These are phyloP conservation scores for Shinisaurus crocodilurus DNA, from an alignment of 2,113 vertebrate species.

Conservation along the genomic window DNA sequence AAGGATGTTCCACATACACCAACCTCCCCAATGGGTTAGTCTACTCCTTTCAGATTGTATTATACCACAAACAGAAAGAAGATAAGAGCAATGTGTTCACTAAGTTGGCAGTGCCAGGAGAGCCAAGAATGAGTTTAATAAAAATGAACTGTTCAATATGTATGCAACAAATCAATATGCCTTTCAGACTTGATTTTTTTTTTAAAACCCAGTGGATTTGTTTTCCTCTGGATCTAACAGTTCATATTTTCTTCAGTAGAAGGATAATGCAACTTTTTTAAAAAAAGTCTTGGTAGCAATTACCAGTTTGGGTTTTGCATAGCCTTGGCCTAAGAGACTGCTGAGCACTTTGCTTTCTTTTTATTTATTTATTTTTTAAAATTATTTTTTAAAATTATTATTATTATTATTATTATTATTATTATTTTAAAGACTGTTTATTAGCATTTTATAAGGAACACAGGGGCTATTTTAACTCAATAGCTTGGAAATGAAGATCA, in stretches of 20 bases:
- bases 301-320: conserved; percentile 26
- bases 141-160: conserved; percentile 12
- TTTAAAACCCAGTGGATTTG: neutral
- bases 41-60: neutral
- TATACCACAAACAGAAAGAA: neutral
- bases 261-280: conserved; percentile 22
- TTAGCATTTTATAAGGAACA: conserved; percentile 70
- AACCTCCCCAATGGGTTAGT: neutral
- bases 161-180: conserved; percentile 14
- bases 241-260: conserved; percentile 15
- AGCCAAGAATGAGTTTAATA: neutral
- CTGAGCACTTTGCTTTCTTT: conserved; percentile 45
- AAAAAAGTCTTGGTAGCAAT: conserved; percentile 58
- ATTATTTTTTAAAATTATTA: no score
- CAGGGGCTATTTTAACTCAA: conserved; percentile 64
- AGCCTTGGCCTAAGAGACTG: conserved; percentile 57
- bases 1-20: neutral
- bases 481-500: conserved; percentile 78
- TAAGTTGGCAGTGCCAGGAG: neutral
- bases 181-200: neutral
- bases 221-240: conserved; percentile 18
- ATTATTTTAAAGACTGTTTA: conserved; percentile 69
- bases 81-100: neutral
- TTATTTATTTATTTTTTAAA: no score
- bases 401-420: conserved; percentile 19